phyloP scores from a whole-genome alignment of 1,140 invertebrate genomes.

The Stegodyphus mimosarum region DNA sequence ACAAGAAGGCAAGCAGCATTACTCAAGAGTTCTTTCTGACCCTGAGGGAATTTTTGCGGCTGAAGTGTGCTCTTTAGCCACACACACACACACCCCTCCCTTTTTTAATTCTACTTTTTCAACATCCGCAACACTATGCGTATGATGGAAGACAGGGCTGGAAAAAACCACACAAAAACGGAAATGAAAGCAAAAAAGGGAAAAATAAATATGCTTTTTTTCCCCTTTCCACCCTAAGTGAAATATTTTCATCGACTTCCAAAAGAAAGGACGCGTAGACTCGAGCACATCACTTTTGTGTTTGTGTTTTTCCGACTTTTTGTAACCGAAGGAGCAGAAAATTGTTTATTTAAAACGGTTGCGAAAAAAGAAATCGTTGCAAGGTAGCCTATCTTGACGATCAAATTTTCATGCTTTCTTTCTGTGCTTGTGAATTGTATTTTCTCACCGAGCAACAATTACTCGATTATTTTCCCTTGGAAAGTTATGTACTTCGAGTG shows the following conservation, averaged over 20 bases:
- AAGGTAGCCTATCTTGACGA: not conserved
- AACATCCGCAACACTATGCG: not conserved
- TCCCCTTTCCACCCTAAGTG: not conserved
- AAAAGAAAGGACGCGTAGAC: not conserved
- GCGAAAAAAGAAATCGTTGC: not conserved
- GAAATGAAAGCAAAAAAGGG: not conserved
- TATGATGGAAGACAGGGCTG: not conserved
- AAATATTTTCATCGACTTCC: slow-evolving; percentile 17
- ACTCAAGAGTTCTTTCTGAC: not conserved
- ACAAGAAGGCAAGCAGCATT: slow-evolving; percentile 2
- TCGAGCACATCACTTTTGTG: not conserved
- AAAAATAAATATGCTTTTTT: not conserved
- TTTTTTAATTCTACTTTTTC: slow-evolving; percentile 13
- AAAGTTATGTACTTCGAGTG: not conserved
- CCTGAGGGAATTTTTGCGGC: slow-evolving; percentile 6
- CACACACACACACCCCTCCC: not conserved
- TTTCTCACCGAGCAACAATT: slow-evolving; percentile 1
- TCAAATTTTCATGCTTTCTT: slow-evolving; percentile 6
- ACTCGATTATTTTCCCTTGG: not conserved
- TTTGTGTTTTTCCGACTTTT: not conserved
- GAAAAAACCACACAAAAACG: not conserved
- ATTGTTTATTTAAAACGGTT: slow-evolving; percentile 13
- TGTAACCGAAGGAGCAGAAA: not conserved
- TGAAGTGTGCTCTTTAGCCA: not conserved
- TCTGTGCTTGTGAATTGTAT: not conserved